These are phyloP conservation scores for Frankliniella intonsa DNA, from an alignment of 2,888 invertebrate genomes.

Conservation along the genomic window DNA sequence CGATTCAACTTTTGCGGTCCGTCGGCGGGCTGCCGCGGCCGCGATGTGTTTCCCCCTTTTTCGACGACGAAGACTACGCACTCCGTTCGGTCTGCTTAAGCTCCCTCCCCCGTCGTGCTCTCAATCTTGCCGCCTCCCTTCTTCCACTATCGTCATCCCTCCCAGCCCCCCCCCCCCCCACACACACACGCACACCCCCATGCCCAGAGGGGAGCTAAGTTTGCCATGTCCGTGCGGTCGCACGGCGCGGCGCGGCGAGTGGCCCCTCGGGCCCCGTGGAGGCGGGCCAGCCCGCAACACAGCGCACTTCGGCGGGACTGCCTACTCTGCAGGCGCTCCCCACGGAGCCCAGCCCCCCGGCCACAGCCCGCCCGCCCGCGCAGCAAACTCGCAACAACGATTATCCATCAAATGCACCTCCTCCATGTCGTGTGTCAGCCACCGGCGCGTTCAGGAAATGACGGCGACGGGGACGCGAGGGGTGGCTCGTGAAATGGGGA, in stretches of 20 bases:
- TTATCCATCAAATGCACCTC: no score
- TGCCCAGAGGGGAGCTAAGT: no score
- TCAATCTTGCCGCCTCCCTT: no score
- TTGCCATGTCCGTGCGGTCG: not conserved
- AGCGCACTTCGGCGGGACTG: not conserved
- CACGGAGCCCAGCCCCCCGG: not conserved
- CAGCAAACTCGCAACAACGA: not conserved
- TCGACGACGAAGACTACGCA: not conserved
- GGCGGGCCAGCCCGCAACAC: not conserved
- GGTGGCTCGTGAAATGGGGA: no score
- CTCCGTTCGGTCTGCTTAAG: not conserved
- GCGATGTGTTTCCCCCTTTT: not conserved
- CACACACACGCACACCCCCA: not conserved
- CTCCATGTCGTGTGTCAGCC: no score
- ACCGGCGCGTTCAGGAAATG: no score
- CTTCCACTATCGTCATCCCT: not conserved
- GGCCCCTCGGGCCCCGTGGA: not conserved
- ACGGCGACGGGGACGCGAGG: no score
- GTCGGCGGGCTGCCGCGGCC: not conserved
- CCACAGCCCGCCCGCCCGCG: not conserved
- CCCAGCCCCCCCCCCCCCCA: not conserved
- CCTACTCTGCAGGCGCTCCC: not conserved
- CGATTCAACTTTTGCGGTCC: not conserved
- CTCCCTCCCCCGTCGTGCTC: not conserved
- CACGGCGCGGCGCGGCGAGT: not conserved